Conservation (phyloP, 2,113 vertebrate genomes). For the Hepsetus odoe region DNA sequence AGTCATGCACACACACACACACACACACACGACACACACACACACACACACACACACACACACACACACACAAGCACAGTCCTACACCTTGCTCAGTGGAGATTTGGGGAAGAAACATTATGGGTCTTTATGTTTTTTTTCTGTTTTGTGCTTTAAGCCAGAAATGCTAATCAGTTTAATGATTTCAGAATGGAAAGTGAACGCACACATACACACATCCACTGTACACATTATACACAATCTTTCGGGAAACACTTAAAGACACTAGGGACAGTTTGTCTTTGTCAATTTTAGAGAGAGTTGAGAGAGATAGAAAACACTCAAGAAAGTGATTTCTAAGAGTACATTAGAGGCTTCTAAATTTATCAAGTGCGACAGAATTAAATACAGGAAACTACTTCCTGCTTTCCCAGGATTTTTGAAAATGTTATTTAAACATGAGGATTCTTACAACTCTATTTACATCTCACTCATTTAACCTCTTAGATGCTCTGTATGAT, state of each 20-base stretch:
- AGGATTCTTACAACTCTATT: not conserved
- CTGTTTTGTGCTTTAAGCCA: not conserved
- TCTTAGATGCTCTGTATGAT: not conserved
- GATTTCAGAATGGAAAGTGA: not conserved
- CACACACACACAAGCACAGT: not conserved
- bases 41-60: conserved; percentile 41
- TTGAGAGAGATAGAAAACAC: conserved; percentile 7
- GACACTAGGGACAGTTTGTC: conserved; percentile 36
- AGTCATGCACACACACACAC: conserved; percentile 35
- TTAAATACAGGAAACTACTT: conserved; percentile 22
- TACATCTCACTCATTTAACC: not conserved
- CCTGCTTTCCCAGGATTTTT: conserved; percentile 3
- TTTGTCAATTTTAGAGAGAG: not conserved
- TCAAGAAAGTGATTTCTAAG: conserved; percentile 25
- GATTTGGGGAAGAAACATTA: not conserved
- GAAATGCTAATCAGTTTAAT: not conserved
- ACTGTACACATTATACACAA: not conserved
- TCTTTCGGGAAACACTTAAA: conserved; percentile 23
- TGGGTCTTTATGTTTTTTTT: not conserved
- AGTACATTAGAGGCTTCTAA: conserved; percentile 23
- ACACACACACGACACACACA: conserved; percentile 17
- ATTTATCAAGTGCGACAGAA: conserved; percentile 9
- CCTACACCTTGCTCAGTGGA: not conserved
- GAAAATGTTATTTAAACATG: not conserved
- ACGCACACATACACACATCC: not conserved